Conservation (phyloP, 2,797 vertebrate species). For the Periophthalmus magnuspinnatus region DNA sequence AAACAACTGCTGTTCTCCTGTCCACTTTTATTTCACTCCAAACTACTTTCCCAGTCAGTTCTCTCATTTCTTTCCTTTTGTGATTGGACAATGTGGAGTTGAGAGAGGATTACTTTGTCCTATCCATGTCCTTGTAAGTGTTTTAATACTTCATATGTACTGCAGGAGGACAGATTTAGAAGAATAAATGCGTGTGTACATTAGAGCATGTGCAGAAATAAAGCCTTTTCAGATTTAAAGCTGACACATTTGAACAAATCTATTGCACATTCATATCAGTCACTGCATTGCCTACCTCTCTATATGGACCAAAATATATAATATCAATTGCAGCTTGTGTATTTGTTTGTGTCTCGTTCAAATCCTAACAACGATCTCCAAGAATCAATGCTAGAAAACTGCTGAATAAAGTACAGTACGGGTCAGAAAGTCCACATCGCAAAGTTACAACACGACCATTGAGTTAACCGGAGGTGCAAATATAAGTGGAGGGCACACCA, state of each 20-base stretch:
- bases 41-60: conserved; percentile 35
- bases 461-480: not conserved
- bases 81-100: not conserved
- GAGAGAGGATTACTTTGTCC: conserved; percentile 2
- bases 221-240: not conserved
- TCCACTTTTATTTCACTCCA: conserved; percentile 30
- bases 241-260: too few relatives aligned
- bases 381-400: not conserved
- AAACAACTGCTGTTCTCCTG: conserved; percentile 27
- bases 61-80: conserved; percentile 9
- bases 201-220: not conserved
- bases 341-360: not conserved
- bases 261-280: too few relatives aligned
- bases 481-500: not conserved
- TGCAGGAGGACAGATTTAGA: not conserved
- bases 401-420: not conserved
- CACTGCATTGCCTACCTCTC: too few relatives aligned
- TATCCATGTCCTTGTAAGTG: not conserved
- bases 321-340: not conserved
- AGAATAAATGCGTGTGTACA: not conserved
- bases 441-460: not conserved
- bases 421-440: not conserved
- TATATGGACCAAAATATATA: not conserved
- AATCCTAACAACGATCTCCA: not conserved
- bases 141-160: not conserved